phyloP scores from a whole-genome alignment of 2,888 invertebrate species.

The Tinea trinotella region DNA sequence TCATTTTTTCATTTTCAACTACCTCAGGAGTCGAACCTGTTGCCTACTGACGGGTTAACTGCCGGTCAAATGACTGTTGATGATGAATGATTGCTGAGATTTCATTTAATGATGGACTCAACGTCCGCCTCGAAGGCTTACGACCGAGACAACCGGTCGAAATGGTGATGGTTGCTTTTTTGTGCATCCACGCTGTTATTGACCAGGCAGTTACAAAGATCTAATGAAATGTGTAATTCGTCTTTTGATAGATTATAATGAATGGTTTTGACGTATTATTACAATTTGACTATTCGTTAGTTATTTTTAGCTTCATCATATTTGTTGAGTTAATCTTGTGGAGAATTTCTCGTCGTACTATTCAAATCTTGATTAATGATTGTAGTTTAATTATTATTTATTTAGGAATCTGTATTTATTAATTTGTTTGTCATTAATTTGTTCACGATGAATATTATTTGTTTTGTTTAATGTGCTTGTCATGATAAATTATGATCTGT shows the following conservation, averaged over 20 bases:
- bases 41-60: conserved; percentile 48
- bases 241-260: conserved; percentile 34
- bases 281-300: background rate
- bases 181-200: conserved; percentile 11
- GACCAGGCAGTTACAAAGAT: conserved; percentile 23
- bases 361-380: background rate
- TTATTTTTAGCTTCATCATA: conserved; percentile 20
- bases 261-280: conserved; percentile 26
- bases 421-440: background rate
- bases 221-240: conserved; percentile 51
- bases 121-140: conserved; percentile 34
- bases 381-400: background rate
- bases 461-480: background rate
- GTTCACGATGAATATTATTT: background rate
- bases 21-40: conserved; percentile 39
- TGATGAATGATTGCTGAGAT: conserved; percentile 68
- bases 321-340: background rate
- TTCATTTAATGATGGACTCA: conserved; percentile 57
- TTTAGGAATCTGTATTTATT: background rate
- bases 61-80: conserved; percentile 57
- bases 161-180: conserved; percentile 31
- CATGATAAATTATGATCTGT: background rate
- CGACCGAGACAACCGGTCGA: conserved; percentile 44
- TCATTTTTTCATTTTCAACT: conserved; percentile 25
- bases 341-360: background rate